Evolutionary conservation across 2,888 invertebrate genomes (phyloP), one percentile per base, ranked within the genome.

Genomic region (Bruchidius siliquastri): DNA sequence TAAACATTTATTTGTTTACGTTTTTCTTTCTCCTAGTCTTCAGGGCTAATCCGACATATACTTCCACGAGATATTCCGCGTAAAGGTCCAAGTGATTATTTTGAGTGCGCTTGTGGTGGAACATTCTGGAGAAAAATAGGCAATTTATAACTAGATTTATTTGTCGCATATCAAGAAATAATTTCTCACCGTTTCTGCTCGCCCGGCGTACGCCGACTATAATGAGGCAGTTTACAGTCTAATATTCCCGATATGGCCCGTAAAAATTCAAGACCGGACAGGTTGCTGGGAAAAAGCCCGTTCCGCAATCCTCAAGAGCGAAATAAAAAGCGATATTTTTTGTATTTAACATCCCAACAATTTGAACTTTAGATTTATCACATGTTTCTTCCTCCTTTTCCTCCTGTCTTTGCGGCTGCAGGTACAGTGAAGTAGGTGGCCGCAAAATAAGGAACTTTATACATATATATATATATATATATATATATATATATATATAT

Each of bases 241-340:
- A 69, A 69, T 69, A 69, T 69, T 49, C 69, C 69, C 21, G 69
- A 69, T 26, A 69, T 69, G 26, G 73, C 73, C 49, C 69, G 71
- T 73, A 75, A 73, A 75, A 75, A 73, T 75, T 75, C 75, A 71
- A 49, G 68, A 73, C 75, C 69, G 73, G 75, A 73, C 75, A 75
- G 71, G 73, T 73, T 75, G 72, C 72, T 18, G 22, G 72, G 71
- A 49, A 49, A 21, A 72, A 69, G 72, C 68, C 20, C 71, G 73
- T 73, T 75, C 73, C 73, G 75, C 68, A 69, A 67, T 71, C 71
- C 75, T 72, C 75, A 20, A 22, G 75, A 69, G 75, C 22, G 71
- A 72, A 72, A 75, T 75, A 73, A 75, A 75, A 18, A 13, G 22
- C 67, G 75, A 72, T 70, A 68, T 70, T 75, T 75, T 72, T 75